Percentiles rank a stretch among this genome's conserved stretches.
phyloP scores from a whole-genome alignment of 2,113 vertebrate genomes.

The Trichechus manatus region DNA sequence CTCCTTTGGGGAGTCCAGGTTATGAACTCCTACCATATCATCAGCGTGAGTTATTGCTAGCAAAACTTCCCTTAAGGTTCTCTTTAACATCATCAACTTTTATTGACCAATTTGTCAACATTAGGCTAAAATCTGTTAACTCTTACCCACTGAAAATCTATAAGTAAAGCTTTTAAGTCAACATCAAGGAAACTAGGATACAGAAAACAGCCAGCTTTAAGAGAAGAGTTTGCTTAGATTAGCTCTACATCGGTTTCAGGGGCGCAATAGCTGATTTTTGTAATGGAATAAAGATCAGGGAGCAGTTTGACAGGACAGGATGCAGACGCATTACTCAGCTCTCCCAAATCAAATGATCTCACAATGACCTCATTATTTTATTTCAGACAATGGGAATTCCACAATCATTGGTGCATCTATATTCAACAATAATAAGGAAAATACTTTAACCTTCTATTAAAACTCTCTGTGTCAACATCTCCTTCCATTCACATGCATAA shows the following conservation, averaged over 20 bases:
- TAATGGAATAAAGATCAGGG: neutral
- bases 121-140: neutral
- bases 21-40: neutral
- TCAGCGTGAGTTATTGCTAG: neutral
- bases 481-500: neutral
- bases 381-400: conserved; percentile 58
- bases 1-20: neutral
- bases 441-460: conserved; percentile 25
- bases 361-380: conserved; percentile 60
- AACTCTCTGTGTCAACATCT: neutral
- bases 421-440: conserved; percentile 37
- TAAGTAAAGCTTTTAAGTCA: neutral
- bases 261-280: neutral
- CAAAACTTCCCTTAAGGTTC: neutral
- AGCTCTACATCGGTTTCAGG: neutral
- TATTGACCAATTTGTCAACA: neutral
- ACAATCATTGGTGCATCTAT: neutral
- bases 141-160: neutral
- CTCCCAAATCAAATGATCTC: conserved; percentile 30
- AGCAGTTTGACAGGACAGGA: conserved; percentile 8
- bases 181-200: neutral
- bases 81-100: neutral
- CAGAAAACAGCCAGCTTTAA: neutral
- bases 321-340: conserved; percentile 41
- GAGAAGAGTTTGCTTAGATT: neutral